phyloP scores from a whole-genome alignment of 2,888 invertebrate genomes.

The Strigamia crassipes region DNA sequence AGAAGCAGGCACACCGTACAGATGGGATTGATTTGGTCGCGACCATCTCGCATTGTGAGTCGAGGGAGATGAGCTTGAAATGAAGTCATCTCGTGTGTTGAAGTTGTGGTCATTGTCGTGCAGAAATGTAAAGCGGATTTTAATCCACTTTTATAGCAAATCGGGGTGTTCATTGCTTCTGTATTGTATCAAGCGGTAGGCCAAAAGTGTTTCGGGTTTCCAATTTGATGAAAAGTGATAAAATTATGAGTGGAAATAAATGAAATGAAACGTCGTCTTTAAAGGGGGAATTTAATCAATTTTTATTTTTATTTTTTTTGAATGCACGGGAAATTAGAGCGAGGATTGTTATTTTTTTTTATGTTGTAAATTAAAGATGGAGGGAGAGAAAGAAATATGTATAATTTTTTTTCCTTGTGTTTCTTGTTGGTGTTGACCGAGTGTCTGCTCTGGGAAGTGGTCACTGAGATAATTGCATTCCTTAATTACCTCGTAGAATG shows the following conservation, averaged over 20 bases:
- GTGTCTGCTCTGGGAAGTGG: conserved; percentile 7
- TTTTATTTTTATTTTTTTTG: neutral
- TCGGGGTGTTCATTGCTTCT: neutral
- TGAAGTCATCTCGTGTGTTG: conserved; percentile 5
- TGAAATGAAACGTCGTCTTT: no score
- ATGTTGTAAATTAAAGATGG: neutral
- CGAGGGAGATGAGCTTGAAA: conserved; percentile 16
- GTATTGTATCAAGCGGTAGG: neutral
- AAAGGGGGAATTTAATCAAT: no score
- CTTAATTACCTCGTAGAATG: conserved; percentile 32
- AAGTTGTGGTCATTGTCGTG: conserved; percentile 21
- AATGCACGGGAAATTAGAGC: neutral
- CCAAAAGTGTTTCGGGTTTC: neutral
- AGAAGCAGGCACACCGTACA: conserved; percentile 15
- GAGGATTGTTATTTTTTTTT: neutral
- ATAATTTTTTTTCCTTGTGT: neutral
- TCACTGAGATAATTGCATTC: conserved; percentile 31
- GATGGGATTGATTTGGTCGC: conserved; percentile 21
- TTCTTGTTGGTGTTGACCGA: conserved; percentile 21
- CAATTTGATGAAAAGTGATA: neutral
- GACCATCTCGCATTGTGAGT: conserved; percentile 13
- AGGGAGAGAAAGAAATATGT: neutral
- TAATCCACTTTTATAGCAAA: conserved; percentile 14
- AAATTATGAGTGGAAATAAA: neutral
- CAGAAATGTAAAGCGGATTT: neutral